Conservation (phyloP, 2,113 vertebrate species). For the Corythoichthys intestinalis region DNA sequence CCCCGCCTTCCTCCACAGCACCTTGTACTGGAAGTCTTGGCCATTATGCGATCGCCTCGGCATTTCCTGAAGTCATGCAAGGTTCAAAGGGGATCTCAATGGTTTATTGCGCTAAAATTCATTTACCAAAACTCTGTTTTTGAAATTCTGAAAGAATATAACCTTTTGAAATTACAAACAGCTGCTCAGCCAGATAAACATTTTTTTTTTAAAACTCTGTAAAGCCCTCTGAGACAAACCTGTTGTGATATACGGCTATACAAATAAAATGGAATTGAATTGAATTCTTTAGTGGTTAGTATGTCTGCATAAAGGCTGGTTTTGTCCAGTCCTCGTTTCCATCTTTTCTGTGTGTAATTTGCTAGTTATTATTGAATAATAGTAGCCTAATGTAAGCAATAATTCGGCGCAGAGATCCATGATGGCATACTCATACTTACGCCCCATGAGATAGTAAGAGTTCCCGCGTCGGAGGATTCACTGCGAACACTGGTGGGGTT, state of each 20-base stretch:
- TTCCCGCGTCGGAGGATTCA: conserved; percentile 72
- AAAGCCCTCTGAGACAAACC: too few relatives aligned
- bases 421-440: conserved; percentile 54
- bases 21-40: conserved; percentile 74
- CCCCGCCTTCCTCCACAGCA: conserved; percentile 72
- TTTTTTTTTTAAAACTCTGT: too few relatives aligned
- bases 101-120: not conserved
- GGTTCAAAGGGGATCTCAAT: not conserved
- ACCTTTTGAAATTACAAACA: not conserved
- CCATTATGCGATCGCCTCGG: conserved; percentile 69
- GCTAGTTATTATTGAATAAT: not conserved
- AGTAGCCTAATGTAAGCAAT: not conserved
- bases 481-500: conserved; percentile 76
- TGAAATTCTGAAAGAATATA: not conserved
- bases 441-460: conserved; percentile 80
- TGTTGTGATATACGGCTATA: too few relatives aligned
- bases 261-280: too few relatives aligned
- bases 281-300: not conserved
- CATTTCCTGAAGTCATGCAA: conserved; percentile 68
- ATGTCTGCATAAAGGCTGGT: not conserved
- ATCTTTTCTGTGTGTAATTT: not conserved
- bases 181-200: not conserved
- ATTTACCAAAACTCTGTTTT: not conserved
- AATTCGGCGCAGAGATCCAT: not conserved
- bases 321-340: not conserved